Base-by-base conservation (phyloP, 2,113 vertebrate genomes). In the Holacanthus passer region DNA sequence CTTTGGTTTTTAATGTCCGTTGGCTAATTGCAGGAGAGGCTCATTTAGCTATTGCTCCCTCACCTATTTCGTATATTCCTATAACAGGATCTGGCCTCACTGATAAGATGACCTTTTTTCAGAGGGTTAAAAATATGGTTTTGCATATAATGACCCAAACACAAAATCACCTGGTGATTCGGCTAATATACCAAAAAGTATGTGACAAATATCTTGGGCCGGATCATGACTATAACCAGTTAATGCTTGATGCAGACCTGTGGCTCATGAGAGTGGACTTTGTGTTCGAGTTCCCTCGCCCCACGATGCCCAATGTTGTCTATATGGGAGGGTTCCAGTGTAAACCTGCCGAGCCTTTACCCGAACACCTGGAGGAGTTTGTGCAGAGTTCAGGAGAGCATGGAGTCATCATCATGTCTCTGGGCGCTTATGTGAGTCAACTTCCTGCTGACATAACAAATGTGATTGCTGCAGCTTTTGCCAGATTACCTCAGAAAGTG, bases 191-290 rank as follows among this genome's bases (percentile, higher is more conserved):
- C 83, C 55, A 91, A 84, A 11, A 24, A 56, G 1, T 88, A 16
- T 79, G 81, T 86, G 68, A 94, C 62, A 87, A 81, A 68, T 93
- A 93, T 72, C 92, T 95, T 24, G 90, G 89, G 17, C 89, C 89
- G 9, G 86, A 77, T 52, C 17, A 55, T n/a, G 67, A 94, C 9
- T 93, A 85, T 32, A 37, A 91, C 2, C 72, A 89, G 14, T 62
- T 96, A 19, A 53, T 89, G 39, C 82, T 88, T 32, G 82, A 74
- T 13, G 94, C 95, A 11, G 95, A 96, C 48, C 74, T 96, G 1
- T 95, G 95, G 92, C 89, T 96, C 3, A 95, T 95, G 94, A 93
- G 91, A 81, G 88, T 71, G 2, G 93, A 96, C 77, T 96, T 95
- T 89, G 94, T 95, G 1, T 94, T 96, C 48, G 95, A 95, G 66